Base-by-base conservation (phyloP, 2,113 vertebrate species). In the Vulpes ferrilata region DNA sequence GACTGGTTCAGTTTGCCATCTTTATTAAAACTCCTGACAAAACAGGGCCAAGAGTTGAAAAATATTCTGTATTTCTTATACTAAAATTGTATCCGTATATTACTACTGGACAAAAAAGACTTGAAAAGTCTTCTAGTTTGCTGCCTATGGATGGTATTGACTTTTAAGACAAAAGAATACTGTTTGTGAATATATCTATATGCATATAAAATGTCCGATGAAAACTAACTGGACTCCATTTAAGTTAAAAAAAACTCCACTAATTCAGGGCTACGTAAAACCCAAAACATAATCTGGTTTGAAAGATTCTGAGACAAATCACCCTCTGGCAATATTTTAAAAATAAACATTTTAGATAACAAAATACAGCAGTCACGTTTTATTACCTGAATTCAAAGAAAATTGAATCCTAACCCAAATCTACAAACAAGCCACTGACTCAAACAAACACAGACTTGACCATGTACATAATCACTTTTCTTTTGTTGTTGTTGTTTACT, bases 301-400 rank as follows among this genome's bases (percentile, higher is more conserved):
- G 97, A 98, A 98, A 97, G 88, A 97, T 96, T 88, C 88, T 96
- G 96, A 98, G 93, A 98, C 88, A 98, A 98, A 98, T 97, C 93
- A 96, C 94, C 90, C 83, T 95, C 96, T 98, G 97, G 87, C 84
- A 98, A 97, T 96, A 98, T 51, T 91, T 60, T 97, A 87, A 64
- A 86, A 97, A 53, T 64, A 65, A 95, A 53, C 16, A 88, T 81
- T 95, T 93, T 62, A 87, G 19, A 90, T 95, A 59, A 81, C 59
- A 87, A 80, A 76, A 76, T 62, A 97, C 80, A 94, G 92, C 4
- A 13, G n/a, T 86, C 88, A 93, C 43, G 89, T 94, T 74, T 69
- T 93, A 88, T 87, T 76, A 92, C n/a, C 51, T 80, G 60, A 94
- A 79, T 93, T 80, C 88, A 81, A 8, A 57, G 78, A 95, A 98